These are phyloP conservation scores for Cichladusa arquata DNA, from an alignment of 2,113 vertebrate species.

Conservation along the genomic window DNA sequence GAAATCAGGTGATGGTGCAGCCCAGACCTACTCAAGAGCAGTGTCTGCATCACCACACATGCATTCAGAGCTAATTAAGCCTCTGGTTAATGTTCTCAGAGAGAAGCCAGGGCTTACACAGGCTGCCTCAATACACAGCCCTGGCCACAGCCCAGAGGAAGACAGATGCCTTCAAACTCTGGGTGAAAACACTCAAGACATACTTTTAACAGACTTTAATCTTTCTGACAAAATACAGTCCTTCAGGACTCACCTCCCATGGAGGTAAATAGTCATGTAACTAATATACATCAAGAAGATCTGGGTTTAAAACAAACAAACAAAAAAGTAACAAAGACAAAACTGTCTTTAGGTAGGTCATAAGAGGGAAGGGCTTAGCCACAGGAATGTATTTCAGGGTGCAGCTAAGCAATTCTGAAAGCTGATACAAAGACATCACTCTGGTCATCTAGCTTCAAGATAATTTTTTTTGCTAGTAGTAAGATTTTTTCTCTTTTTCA, in stretches of 20 bases:
- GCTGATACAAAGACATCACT: not conserved
- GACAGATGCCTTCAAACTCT: not conserved
- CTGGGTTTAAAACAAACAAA: not conserved
- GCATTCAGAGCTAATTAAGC: not conserved
- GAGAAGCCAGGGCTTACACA: not conserved
- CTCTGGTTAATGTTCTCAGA: not conserved
- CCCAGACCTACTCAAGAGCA: not conserved
- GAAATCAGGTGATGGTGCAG: not conserved
- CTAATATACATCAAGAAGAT: not conserved
- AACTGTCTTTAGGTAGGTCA: not conserved
- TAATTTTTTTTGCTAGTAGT: not conserved
- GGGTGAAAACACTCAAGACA: not conserved
- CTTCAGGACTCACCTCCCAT: not conserved
- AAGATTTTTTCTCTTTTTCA: not conserved
- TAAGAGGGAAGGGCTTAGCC: not conserved
- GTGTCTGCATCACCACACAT: not conserved
- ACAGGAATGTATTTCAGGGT: not conserved
- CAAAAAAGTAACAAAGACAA: not conserved
- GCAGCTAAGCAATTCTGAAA: not conserved
- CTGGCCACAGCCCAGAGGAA: not conserved
- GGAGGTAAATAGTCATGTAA: not conserved
- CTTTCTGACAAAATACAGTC: not conserved
- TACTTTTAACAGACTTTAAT: not conserved
- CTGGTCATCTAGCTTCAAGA: not conserved
- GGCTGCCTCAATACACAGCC: not conserved